These are phyloP conservation scores for Tipula lateralis DNA, from an alignment of 2,888 invertebrate genomes.

Conservation along the genomic window DNA sequence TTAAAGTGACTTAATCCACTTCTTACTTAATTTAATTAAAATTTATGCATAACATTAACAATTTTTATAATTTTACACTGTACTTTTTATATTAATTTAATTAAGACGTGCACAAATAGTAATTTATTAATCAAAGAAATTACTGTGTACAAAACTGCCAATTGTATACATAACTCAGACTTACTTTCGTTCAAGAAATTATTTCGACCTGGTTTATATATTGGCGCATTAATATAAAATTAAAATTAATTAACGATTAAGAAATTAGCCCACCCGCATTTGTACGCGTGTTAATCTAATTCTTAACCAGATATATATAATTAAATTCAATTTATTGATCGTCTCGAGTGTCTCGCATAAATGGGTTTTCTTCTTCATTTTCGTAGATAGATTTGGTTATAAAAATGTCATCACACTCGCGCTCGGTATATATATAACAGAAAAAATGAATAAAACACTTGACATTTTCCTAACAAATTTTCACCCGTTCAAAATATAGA, in stretches of 20 bases:
- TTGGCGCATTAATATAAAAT: not conserved
- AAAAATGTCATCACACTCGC: constrained; percentile 4
- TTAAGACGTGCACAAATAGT: not conserved
- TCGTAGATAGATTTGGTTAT: not conserved
- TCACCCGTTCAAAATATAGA: not conserved
- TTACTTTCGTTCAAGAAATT: not conserved
- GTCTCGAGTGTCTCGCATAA: not conserved
- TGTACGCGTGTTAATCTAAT: not conserved
- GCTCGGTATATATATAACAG: not conserved
- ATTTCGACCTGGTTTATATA: not conserved
- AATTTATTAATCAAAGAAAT: not conserved
- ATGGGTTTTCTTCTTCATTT: not conserved
- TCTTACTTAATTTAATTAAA: not conserved
- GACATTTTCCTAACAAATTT: constrained; percentile 19
- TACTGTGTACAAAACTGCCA: not conserved
- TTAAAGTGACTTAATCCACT: not conserved
- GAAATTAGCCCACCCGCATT: not conserved
- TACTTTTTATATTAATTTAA: not conserved
- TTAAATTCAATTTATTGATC: not conserved
- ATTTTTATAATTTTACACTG: not conserved
- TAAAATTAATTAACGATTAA: not conserved
- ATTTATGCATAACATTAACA: not conserved
- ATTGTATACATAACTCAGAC: not conserved
- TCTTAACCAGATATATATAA: not conserved
- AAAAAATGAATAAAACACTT: not conserved